phyloP scores from a whole-genome alignment of 2,797 vertebrate species.

The Enteromius unitaeniatus region DNA sequence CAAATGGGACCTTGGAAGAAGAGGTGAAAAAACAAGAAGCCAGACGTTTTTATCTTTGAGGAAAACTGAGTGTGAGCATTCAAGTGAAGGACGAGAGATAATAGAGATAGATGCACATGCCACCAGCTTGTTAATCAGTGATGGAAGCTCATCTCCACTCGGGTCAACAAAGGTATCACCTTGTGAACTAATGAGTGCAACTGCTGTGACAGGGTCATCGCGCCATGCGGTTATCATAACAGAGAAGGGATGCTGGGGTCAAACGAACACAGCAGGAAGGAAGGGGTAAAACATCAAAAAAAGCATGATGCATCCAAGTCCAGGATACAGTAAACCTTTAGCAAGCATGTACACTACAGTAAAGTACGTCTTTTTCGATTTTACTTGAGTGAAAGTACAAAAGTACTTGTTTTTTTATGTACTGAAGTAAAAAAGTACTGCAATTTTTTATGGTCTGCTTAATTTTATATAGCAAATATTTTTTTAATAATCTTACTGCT shows the following conservation, averaged over 20 bases:
- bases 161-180: slow-evolving; percentile 14
- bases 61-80: not conserved
- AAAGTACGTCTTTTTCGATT: no score
- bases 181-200: not conserved
- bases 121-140: slow-evolving; percentile 12
- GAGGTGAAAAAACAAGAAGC: slow-evolving; percentile 22
- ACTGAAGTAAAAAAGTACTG: no score
- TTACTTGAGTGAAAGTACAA: no score
- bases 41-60: slow-evolving; percentile 8
- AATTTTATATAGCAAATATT: no score
- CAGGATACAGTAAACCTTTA: slow-evolving; percentile 3
- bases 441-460: no score
- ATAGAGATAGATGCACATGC: not conserved
- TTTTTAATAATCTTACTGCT: no score
- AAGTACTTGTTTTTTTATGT: no score
- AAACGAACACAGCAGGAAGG: not conserved
- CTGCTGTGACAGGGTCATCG: not conserved
- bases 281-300: not conserved
- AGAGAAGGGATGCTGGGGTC: slow-evolving; percentile 28
- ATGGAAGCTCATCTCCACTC: slow-evolving; percentile 7
- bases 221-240: slow-evolving; percentile 13
- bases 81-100: slow-evolving; percentile 7
- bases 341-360: not conserved
- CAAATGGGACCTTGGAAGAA: not conserved
- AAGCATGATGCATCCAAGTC: slow-evolving; percentile 11